Conservation (phyloP, 2,113 vertebrate species). For the Leucopsar rothschildi region DNA sequence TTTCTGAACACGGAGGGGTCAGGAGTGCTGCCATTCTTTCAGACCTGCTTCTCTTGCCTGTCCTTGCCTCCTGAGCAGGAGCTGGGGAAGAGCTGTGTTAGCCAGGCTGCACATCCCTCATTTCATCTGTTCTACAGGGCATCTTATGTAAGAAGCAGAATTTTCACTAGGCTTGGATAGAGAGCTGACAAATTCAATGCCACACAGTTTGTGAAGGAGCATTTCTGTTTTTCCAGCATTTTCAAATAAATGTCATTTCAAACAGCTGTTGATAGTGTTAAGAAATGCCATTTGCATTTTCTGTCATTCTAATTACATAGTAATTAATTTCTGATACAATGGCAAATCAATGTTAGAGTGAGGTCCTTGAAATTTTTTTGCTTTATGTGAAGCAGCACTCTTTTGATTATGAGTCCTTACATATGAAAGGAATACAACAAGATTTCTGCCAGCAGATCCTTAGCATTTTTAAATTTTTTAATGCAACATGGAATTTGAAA, state of each 20-base stretch:
- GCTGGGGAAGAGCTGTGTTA: not conserved
- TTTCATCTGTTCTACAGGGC: not conserved
- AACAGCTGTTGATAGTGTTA: not conserved
- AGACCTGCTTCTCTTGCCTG: not conserved
- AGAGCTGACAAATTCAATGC: not conserved
- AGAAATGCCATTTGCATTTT: not conserved
- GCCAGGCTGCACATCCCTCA: not conserved
- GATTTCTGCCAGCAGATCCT: not conserved
- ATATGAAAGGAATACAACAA: not conserved
- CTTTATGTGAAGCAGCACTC: not conserved
- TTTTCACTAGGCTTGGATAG: not conserved
- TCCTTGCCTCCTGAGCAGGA: not conserved
- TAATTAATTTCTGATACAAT: conserved; percentile 1
- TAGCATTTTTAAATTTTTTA: not conserved
- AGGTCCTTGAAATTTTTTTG: not conserved
- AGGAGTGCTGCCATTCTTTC: not conserved
- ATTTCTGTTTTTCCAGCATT: not conserved
- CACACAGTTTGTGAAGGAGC: not conserved
- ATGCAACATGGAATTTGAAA: not conserved
- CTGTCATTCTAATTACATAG: not conserved
- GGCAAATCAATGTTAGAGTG: not conserved
- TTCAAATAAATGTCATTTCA: not conserved
- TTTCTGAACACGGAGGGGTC: not conserved
- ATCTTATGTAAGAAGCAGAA: not conserved
- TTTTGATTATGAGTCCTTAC: not conserved